phyloP scores from a whole-genome alignment of 2,113 vertebrate genomes.

The Falcunculus frontatus region DNA sequence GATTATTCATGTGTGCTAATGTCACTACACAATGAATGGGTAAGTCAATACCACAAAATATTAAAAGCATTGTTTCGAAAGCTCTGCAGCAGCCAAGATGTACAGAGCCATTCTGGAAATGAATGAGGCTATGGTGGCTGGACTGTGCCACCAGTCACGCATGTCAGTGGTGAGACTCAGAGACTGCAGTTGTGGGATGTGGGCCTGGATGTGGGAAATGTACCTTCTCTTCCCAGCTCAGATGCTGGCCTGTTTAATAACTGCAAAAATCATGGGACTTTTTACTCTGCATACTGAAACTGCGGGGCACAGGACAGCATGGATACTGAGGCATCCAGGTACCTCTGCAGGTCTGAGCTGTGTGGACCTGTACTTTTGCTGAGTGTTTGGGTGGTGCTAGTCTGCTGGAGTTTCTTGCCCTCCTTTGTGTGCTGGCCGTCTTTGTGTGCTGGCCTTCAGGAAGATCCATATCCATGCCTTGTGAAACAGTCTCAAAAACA shows the following conservation, averaged over 20 bases:
- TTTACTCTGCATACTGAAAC: neutral
- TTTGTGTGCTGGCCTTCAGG: neutral
- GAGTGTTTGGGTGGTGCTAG: neutral
- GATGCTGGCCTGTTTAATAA: neutral
- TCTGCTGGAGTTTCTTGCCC: neutral
- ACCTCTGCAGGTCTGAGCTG: neutral
- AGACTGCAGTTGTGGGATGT: neutral
- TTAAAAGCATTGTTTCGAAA: neutral
- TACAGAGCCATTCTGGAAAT: neutral
- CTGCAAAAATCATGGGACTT: neutral
- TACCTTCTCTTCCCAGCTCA: neutral
- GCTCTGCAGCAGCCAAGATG: neutral
- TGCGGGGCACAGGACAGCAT: neutral
- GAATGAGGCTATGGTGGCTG: neutral
- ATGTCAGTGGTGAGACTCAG: neutral
- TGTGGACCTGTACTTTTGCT: neutral
- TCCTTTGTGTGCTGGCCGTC: neutral
- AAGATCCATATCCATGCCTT: neutral
- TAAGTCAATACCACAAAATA: constrained; percentile 24
- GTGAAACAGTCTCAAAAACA: neutral
- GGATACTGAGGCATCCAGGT: neutral
- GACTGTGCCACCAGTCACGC: neutral
- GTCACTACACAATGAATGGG: constrained; percentile 20
- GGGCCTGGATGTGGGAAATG: neutral
- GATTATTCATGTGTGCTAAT: constrained; percentile 56